Percentiles rank a stretch among this genome's conserved stretches.
Evolutionary conservation across 2,113 vertebrate genomes (phyloP).

Genomic region (Tauraco erythrolophus): DNA sequence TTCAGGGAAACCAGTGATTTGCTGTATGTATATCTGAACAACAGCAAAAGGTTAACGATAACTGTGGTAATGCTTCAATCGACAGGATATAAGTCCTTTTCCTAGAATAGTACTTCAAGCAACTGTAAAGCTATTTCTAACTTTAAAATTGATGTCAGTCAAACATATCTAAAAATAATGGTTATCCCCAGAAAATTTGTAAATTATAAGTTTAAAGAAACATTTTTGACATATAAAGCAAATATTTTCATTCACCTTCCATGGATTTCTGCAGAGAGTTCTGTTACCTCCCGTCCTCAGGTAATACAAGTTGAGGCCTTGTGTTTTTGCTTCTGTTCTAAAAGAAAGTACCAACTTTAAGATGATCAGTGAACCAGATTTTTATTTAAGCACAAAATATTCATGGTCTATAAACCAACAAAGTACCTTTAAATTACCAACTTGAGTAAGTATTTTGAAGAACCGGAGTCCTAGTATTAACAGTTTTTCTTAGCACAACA

Average conservation of each 20-base stretch:
- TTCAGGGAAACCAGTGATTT: not conserved
- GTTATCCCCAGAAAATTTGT: not conserved
- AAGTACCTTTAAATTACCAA: not conserved
- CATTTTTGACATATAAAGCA: not conserved
- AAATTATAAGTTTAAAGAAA: not conserved
- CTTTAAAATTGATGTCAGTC: not conserved
- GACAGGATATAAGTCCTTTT: not conserved
- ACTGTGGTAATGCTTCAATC: not conserved
- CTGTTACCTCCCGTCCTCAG: not conserved
- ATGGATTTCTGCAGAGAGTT: not conserved
- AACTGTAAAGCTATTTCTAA: not conserved
- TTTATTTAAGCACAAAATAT: slow-evolving; percentile 15
- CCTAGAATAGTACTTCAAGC: not conserved
- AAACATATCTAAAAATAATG: not conserved
- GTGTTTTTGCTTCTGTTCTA: not conserved
- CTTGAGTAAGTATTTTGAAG: not conserved
- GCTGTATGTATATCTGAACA: not conserved
- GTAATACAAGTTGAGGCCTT: fast-evolving
- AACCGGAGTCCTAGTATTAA: not conserved
- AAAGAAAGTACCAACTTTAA: not conserved
- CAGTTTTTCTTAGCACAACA: not conserved
- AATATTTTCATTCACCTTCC: not conserved
- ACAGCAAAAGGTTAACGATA: not conserved
- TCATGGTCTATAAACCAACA: not conserved
- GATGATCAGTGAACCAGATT: not conserved